These are phyloP conservation scores for Ptychoptera contaminata DNA, from an alignment of 2,888 invertebrate genomes.

Conservation along the genomic window DNA sequence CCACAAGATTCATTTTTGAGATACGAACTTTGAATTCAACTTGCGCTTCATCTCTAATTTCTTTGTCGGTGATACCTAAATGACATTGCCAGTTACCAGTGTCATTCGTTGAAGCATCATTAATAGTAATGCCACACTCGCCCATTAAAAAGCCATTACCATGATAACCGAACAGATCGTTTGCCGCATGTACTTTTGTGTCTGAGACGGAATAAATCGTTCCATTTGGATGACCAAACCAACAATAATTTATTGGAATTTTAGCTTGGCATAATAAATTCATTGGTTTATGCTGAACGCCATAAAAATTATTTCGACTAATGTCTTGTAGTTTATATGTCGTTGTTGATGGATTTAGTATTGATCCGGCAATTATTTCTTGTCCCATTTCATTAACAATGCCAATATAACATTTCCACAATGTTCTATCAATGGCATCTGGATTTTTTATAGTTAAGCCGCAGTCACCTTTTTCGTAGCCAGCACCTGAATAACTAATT, in stretches of 20 bases:
- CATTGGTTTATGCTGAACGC: slow-evolving; percentile 3
- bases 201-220: slow-evolving; percentile 7
- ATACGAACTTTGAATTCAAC: slow-evolving; percentile 24
- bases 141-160: slow-evolving; percentile 31
- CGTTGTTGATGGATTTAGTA: too few relatives aligned
- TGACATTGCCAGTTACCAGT: slow-evolving; percentile 35
- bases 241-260: slow-evolving; percentile 9
- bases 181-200: neutral
- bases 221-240: slow-evolving; percentile 9
- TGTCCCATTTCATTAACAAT: too few relatives aligned
- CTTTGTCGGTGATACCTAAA: slow-evolving; percentile 28
- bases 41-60: slow-evolving; percentile 28
- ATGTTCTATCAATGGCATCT: too few relatives aligned
- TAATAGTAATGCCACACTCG: slow-evolving; percentile 33
- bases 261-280: slow-evolving; percentile 6
- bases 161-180: slow-evolving; percentile 17
- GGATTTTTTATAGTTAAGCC: too few relatives aligned
- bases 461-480: too few relatives aligned
- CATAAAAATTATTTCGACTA: slow-evolving; percentile 4
- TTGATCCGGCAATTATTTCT: too few relatives aligned
- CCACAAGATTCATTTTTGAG: slow-evolving; percentile 23
- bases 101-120: slow-evolving; percentile 22
- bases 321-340: too few relatives aligned
- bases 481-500: too few relatives aligned
- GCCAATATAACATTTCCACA: too few relatives aligned